Percentiles rank a stretch among this genome's conserved stretches.
These are phyloP conservation scores for Rana temporaria DNA, from an alignment of 2,113 vertebrate species.

Conservation along the genomic window DNA sequence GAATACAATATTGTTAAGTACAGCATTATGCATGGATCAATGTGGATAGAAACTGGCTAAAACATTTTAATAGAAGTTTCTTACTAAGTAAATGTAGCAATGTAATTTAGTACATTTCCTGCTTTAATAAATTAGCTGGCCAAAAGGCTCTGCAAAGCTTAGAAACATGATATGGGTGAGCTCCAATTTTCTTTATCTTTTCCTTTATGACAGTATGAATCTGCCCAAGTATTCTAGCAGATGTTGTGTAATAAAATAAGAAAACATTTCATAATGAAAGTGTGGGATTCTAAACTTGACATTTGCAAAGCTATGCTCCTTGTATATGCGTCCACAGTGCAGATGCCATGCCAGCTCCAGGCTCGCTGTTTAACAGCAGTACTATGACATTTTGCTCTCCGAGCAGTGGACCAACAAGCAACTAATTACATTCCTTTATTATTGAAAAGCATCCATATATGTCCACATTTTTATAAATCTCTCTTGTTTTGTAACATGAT, in stretches of 20 bases:
- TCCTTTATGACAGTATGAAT: constrained; percentile 20
- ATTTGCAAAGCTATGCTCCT: constrained; percentile 48
- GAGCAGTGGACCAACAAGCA: not conserved
- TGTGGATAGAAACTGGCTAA: too few species aligned
- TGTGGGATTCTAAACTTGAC: constrained; percentile 44
- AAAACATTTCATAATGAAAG: constrained; percentile 51
- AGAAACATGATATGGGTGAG: constrained; percentile 23
- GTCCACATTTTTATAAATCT: not conserved
- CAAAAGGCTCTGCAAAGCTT: not conserved
- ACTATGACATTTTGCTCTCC: constrained; percentile 25
- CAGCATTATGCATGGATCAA: too few species aligned
- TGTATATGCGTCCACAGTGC: constrained; percentile 22
- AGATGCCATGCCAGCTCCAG: constrained; percentile 9
- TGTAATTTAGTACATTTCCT: not conserved
- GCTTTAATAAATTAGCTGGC: constrained; percentile 11
- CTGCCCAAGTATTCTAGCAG: constrained; percentile 39
- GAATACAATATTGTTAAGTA: too few species aligned
- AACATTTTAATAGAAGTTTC: not conserved
- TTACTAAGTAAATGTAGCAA: constrained; percentile 1
- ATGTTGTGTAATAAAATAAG: constrained; percentile 50
- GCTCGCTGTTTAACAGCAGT: not conserved
- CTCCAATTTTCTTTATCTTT: constrained; percentile 34
- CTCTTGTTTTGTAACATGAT: too few species aligned
- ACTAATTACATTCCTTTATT: constrained; percentile 1
- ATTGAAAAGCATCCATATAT: not conserved